Base-by-base conservation (phyloP, 2,113 vertebrate genomes). In the Syngnathus typhle region DNA sequence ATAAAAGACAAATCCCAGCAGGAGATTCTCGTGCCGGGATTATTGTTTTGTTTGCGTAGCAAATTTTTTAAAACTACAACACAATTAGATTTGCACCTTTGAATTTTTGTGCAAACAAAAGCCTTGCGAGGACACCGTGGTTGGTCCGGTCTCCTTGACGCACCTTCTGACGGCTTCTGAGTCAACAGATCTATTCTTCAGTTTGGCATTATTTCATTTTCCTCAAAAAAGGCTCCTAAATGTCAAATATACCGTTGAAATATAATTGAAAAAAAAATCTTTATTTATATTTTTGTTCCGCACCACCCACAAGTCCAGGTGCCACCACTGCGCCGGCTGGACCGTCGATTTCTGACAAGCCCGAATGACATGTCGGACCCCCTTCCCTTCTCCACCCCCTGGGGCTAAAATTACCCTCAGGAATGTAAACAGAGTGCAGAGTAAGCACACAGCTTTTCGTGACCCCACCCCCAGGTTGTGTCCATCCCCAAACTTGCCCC, bases 61-160 rank as follows among this genome's bases (percentile, higher is more conserved):
- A 89, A 90, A 95, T 95, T 93, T 91, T 92, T 88, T 89, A 93
- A 92, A 93, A 94, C 91, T 88, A 91, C 90, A 93, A 81, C 93
- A 87, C 94, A 95, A 94, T 92, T 92, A 88, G 93, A 96, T 96
- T 95, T 95, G 89, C 82, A 77, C 91, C 75, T 81, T 85, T 79
- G 84, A 90, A 89, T 80, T 79, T 27, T 88, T 80, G 85, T 85
- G 88, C 79, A 91, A 90, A 91, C 84, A 86, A 67, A 38, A 72
- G 77, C 74, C 73, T 68, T 81, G 79, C 89, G 87, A 68, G 76
- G 37, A 86, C 84, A 39, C 87, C 84, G 88, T 88, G 90, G 90
- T 91, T 91, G 91, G 91, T 92, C 91, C 90, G 88, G 91, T 92
- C 90, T 58, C 55, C 90, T 58, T 6, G 23, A 58, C 12, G 36